Conservation (phyloP, 1,140 invertebrate species). For the Oncopodura yosiiana region DNA sequence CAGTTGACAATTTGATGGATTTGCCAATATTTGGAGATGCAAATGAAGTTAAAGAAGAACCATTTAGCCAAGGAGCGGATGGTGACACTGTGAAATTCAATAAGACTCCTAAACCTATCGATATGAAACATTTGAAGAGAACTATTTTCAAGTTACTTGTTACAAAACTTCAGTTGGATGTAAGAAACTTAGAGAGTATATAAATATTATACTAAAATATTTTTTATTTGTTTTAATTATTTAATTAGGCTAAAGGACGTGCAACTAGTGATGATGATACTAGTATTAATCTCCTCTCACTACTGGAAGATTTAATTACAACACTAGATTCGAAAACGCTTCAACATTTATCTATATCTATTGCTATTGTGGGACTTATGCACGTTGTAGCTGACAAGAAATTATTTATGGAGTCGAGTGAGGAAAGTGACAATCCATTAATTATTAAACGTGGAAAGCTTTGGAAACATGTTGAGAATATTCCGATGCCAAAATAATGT, state of each 20-base stretch:
- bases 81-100: slow-evolving; percentile 14
- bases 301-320: slow-evolving; percentile 5
- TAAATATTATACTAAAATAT: too few relatives aligned
- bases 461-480: slow-evolving; percentile 19
- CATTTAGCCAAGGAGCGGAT: too few relatives aligned
- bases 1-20: too few relatives aligned
- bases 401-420: slow-evolving; percentile 14
- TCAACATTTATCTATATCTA: slow-evolving; percentile 14
- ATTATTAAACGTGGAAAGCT: slow-evolving; percentile 16
- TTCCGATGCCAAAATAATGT: slow-evolving; percentile 5
- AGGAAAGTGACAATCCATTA: neutral
- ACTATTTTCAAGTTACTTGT: slow-evolving; percentile 7
- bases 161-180: neutral
- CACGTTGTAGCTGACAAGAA: slow-evolving; percentile 26
- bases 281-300: neutral
- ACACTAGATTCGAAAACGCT: neutral
- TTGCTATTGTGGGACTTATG: slow-evolving; percentile 20
- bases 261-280: slow-evolving; percentile 5
- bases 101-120: slow-evolving; percentile 25
- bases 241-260: slow-evolving; percentile 9
- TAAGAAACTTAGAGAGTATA: slow-evolving; percentile 11
- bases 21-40: too few relatives aligned
- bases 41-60: too few relatives aligned
- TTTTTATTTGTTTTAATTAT: too few relatives aligned
- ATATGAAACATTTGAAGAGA: slow-evolving; percentile 26